phyloP scores from a whole-genome alignment of 2,113 vertebrate species.

The Brevimyrus niger region DNA sequence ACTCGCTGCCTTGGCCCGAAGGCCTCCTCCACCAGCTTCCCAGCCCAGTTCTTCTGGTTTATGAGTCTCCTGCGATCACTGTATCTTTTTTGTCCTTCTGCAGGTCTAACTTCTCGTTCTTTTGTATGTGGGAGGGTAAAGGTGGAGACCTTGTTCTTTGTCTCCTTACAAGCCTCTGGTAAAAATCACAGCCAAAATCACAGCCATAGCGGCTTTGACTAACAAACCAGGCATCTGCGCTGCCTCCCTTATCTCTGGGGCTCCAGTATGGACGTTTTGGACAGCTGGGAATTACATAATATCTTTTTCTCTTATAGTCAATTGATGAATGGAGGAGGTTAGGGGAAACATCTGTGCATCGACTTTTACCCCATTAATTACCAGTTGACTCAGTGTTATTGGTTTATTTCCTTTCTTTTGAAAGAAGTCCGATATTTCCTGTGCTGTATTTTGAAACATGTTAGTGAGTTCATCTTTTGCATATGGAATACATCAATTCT shows the following conservation, averaged over 20 bases:
- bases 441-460: not conserved
- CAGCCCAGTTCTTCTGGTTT: not conserved
- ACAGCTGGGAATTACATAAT: not conserved
- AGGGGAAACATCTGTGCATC: not conserved
- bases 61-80: not conserved
- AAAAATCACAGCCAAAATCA: not conserved
- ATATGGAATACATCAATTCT: not conserved
- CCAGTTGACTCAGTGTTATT: not conserved
- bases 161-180: not conserved
- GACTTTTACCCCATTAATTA: not conserved
- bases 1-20: not conserved
- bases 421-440: not conserved
- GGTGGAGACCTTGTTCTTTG: not conserved
- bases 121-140: not conserved
- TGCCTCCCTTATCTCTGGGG: not conserved
- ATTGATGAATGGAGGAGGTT: not conserved
- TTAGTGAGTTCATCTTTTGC: not conserved
- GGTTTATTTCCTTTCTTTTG: not conserved
- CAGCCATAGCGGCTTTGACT: not conserved
- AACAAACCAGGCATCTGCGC: not conserved
- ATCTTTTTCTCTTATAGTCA: not conserved
- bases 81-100: not conserved
- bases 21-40: no score
- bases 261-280: not conserved
- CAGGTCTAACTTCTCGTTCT: not conserved